Evolutionary conservation across 2,797 vertebrate genomes (phyloP), one percentile per base, ranked within the genome.

Genomic region (Phoebastria nigripes): DNA sequence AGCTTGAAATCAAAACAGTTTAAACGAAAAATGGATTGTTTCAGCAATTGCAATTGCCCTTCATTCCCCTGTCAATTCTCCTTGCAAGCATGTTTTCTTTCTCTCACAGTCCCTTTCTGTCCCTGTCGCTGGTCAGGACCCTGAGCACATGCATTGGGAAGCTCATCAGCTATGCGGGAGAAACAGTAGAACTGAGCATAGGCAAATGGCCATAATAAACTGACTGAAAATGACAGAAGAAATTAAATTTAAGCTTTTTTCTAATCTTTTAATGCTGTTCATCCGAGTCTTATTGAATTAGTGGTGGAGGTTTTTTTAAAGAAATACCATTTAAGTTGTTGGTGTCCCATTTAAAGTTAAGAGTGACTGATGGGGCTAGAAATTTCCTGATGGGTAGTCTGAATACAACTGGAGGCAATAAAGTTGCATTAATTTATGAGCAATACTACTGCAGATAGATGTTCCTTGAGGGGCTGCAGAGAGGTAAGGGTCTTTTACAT

Each of bases 1-100:
- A 91, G 59, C 58, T 77, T 78, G 86, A 95, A 95, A 89, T 91
- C 67, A 82, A 51, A 92, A 59, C 78, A 72, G 35, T 82, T 93
- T 84, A 82, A 82, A 91, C 77, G 74, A 84, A 87, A 89, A 87
- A 87, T 61, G 7, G 15, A 8, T 93, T 94, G 59, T 26, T 89
- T 90, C 65, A 87, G 51, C 70, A 89, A 17, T 58, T 85, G 51
- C 55, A 73, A 7, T 93, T 92, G 74, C 86, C 63, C n/a, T 80
- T 91, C 51, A 31, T 82, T 87, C 31, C 55, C 61, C 39, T 79
- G 47, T 69, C 88, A 63, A 39, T 73, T 93, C 56, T 91, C 61
- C 56, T 92, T 88, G 47, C 25, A 41, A 71, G 65, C 39, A 58
- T 3, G 1, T 84, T 87, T 81, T 90, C 69, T 73, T 78, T 44